A percentile compares a stretch with the other conserved stretches of the same genome.
phyloP scores from a whole-genome alignment of 2,797 vertebrate species.

The Glyptemys insculpta region DNA sequence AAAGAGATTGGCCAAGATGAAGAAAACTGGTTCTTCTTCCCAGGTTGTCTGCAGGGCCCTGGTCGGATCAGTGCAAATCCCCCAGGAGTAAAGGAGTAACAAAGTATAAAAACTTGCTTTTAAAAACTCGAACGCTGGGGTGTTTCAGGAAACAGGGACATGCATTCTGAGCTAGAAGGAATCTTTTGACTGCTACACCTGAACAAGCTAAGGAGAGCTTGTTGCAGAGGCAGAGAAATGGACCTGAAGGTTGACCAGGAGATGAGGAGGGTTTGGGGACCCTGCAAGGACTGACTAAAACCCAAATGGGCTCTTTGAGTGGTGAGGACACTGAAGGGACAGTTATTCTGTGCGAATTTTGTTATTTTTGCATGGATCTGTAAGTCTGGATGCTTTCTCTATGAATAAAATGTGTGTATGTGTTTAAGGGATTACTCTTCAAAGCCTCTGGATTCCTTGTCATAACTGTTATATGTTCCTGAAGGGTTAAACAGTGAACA shows the following conservation, averaged over 20 bases:
- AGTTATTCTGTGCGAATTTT: not conserved
- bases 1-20: no score
- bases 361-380: not conserved
- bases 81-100: no score
- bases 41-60: no score
- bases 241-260: not conserved
- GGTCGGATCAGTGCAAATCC: no score
- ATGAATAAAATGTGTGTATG: accelerated
- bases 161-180: not conserved
- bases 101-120: no score
- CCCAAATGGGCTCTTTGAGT: not conserved
- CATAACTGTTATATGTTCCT: not conserved
- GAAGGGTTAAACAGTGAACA: not conserved
- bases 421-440: not conserved
- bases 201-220: not conserved
- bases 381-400: not conserved
- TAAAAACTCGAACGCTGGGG: not conserved
- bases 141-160: not conserved
- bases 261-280: not conserved
- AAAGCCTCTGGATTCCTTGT: not conserved
- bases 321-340: not conserved
- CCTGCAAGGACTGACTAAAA: conserved; percentile 5
- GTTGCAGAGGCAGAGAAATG: not conserved
- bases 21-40: no score
- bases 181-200: not conserved